Conservation (phyloP, 2,888 invertebrate species). For the Scotopteryx bipunctaria region DNA sequence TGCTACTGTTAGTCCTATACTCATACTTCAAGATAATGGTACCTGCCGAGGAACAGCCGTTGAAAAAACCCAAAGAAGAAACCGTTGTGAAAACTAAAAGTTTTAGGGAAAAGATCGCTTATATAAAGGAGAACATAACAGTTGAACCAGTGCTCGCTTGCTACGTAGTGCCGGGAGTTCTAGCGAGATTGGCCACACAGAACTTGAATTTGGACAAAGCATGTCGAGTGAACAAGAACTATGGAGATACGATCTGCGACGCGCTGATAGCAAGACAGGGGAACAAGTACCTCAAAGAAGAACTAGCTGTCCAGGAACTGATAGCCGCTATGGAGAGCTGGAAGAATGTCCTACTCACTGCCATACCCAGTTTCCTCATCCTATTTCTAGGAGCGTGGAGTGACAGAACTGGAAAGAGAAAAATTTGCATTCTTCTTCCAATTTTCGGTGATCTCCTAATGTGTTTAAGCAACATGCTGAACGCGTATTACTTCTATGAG, state of each 20-base stretch:
- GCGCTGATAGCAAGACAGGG: constrained; percentile 88
- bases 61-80: constrained; percentile 44
- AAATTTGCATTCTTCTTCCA: constrained; percentile 82
- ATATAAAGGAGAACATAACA: constrained; percentile 83
- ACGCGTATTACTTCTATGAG: constrained; percentile 80
- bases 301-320: constrained; percentile 82
- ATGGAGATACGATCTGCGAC: constrained; percentile 87
- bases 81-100: constrained; percentile 53
- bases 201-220: constrained; percentile 93
- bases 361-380: constrained; percentile 80
- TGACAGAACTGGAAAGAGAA: constrained; percentile 81
- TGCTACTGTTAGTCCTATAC: constrained; percentile 36
- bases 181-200: constrained; percentile 90
- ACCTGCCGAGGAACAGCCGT: constrained; percentile 57
- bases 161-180: constrained; percentile 84
- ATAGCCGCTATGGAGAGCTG: constrained; percentile 81
- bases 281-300: constrained; percentile 84
- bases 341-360: constrained; percentile 80
- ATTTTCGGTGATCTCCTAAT: constrained; percentile 79
- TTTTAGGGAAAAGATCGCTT: constrained; percentile 68
- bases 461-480: constrained; percentile 75
- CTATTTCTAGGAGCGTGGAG: constrained; percentile 85
- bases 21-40: constrained; percentile 48
- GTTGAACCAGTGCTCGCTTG: constrained; percentile 86
- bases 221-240: constrained; percentile 90